Conservation (phyloP, 1,140 invertebrate genomes). For the Planococcus citri region DNA sequence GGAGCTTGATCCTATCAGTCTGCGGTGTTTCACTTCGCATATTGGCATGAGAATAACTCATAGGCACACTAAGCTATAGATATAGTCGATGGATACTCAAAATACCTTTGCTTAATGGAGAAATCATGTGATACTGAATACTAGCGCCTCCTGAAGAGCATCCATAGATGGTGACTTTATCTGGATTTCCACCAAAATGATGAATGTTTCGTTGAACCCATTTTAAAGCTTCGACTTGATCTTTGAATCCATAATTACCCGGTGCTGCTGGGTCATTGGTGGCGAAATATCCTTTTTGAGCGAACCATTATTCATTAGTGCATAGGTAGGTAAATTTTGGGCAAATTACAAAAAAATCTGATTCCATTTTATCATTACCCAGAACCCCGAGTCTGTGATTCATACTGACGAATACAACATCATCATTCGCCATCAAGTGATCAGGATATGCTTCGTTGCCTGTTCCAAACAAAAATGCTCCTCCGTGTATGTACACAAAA, state of each 20-base stretch:
- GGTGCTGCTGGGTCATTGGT: constrained; percentile 41
- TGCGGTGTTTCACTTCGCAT: too few relatives aligned
- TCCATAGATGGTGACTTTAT: constrained; percentile 41
- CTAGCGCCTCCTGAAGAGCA: constrained; percentile 47
- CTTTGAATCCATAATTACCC: constrained; percentile 51
- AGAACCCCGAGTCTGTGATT: constrained; percentile 50
- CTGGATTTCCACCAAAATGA: constrained; percentile 44
- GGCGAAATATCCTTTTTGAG: constrained; percentile 41
- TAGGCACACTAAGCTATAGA: too few relatives aligned
- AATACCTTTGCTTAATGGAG: constrained; percentile 30
- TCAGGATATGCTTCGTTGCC: constrained; percentile 33
- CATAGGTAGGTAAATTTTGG: too few relatives aligned
- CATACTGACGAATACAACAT: constrained; percentile 47
- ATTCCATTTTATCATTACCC: constrained; percentile 25
- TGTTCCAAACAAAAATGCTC: constrained; percentile 36
- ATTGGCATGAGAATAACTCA: too few relatives aligned
- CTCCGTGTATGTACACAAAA: constrained; percentile 41
- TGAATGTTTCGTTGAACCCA: constrained; percentile 48
- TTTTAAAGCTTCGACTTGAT: constrained; percentile 47
- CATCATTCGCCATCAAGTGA: constrained; percentile 41
- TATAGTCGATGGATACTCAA: too few relatives aligned
- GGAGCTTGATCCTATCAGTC: too few relatives aligned
- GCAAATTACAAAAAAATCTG: too few relatives aligned
- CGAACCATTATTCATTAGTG: not conserved
- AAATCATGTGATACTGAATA: constrained; percentile 51